Evolutionary conservation across 2,888 invertebrate genomes (phyloP), one percentile per base, ranked within the genome.

Genomic region (Tinea trinotella): DNA sequence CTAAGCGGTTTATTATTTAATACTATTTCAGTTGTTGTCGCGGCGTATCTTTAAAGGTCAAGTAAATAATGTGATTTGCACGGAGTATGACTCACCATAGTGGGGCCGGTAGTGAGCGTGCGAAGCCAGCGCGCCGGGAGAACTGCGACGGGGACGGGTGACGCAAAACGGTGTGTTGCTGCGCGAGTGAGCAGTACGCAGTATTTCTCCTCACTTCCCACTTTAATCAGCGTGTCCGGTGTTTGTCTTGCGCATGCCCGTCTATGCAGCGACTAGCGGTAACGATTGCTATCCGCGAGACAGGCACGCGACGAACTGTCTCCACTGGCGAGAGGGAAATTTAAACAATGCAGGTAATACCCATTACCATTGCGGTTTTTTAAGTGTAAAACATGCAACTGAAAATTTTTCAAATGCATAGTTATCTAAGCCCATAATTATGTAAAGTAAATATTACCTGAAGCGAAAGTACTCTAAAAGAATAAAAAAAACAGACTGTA

Each of bases 51-150:
- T 50, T 50, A 58, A 57, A 60, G 59, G 60, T 57, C 60, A 57
- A 48, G 59, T 36, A 76, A 76, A 73, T 50, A 50, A 50, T 72
- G 73, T 75, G 79, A 74, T 82, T 81, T 71, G 77, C 79, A 77
- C 72, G 74, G 68, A 67, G 61, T 67, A 70, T 84, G 84, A 85
- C 85, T 85, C 85, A 85, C 85, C 85, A 85, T 85, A 78, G 70
- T 83, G 82, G 78, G 78, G 80, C 71, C 75, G 69, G 70, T 68
- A 79, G 70, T 73, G 69, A 76, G 84, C 77, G 82, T 76, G 69
- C 76, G 68, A 74, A 74, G 71, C 76, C 77, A 76, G 75, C 81
- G 82, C 82, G 80, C 72, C 71, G 54, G 55, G 76, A 71, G 80
- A 71, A 82, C 82, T 81, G 82, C 71, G 77, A 56, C 36, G 44